Evolutionary conservation across 1,140 invertebrate species (phyloP), one percentile per base, ranked within the genome.

Genomic region (Drosophila funebris): DNA sequence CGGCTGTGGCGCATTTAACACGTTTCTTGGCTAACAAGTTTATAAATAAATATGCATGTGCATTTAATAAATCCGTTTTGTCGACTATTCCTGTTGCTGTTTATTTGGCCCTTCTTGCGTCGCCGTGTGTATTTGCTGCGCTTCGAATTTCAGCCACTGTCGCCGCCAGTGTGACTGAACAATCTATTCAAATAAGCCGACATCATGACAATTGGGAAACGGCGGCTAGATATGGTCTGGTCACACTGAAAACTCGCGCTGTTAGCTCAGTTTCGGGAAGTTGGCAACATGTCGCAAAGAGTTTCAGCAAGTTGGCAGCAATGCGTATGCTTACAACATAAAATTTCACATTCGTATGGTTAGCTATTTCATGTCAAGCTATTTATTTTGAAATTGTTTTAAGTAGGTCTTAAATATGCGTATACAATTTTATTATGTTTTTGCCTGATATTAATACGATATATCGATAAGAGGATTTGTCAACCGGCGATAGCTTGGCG

Each of bases 1-100:
- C 64, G 56, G 22, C 27, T 36, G 27, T 48, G 16, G 31, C 36
- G 52, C 50, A 64, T 56, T 58, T 72, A 70, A 70, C 46, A 69
- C 54, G 58, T 69, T 74, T 46, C 50, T 75, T 56, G 46, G 57
- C 48, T 62, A 78, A 77, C 61, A 77, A 54, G 80, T 83, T 83
- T 83, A 83, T 83, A 79, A 84, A 84, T 80, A 84, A 84, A 84
- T 78, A 73, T 60, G 58, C 57, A 80, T 54, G 46, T 83, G 71
- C 79, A 82, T 83, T 81, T 83, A 73, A 76, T 76, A 80, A 80
- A 73, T 67, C 53, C 48, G 79, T 53, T 56, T 39, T 20, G 53
- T 58, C 52, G 36, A 58, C 77, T 80, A 46, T 75, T 72, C 67
- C 78, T 81, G 66, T 75, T 60, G 73, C 50, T 77, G 53, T 70